Percentiles rank a stretch among this genome's conserved stretches.
phyloP scores from a whole-genome alignment of 2,797 vertebrate genomes.

The Gallinago stenura region DNA sequence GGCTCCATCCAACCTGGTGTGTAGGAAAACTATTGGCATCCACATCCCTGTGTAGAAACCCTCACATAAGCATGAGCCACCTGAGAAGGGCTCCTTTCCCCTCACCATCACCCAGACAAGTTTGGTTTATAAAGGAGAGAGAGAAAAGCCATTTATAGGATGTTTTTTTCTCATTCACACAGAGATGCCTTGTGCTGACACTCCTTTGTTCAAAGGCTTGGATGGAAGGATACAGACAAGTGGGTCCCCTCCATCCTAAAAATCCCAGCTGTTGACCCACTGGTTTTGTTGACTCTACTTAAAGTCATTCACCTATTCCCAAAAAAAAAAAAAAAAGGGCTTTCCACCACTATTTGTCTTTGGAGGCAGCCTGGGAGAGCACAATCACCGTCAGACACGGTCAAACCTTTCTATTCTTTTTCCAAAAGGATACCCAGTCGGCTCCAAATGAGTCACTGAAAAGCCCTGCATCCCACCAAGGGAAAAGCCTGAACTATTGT shows the following conservation, averaged over 20 bases:
- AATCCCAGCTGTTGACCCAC: not conserved
- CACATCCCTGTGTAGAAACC: rapidly evolving
- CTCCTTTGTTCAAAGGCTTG: not conserved
- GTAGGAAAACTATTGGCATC: rapidly evolving
- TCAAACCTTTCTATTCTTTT: not conserved
- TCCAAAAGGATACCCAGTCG: not conserved
- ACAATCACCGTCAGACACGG: not conserved
- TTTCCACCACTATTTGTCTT: not conserved
- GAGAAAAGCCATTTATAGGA: not conserved
- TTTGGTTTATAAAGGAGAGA: not conserved
- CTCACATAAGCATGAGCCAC: not conserved
- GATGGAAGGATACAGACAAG: not conserved
- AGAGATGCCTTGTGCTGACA: not conserved
- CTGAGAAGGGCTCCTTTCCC: not conserved
- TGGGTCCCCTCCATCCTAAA: not conserved
- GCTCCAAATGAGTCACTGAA: not conserved
- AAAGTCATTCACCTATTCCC: not conserved
- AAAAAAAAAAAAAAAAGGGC: not conserved
- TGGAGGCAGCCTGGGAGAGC: not conserved
- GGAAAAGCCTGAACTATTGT: not conserved
- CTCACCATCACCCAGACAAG: not conserved
- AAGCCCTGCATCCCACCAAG: not conserved
- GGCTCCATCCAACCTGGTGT: not conserved
- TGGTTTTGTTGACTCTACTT: not conserved
- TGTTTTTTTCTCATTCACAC: not conserved